These are phyloP conservation scores for Drosophila repleta DNA, from an alignment of 1,140 invertebrate genomes.

Conservation along the genomic window DNA sequence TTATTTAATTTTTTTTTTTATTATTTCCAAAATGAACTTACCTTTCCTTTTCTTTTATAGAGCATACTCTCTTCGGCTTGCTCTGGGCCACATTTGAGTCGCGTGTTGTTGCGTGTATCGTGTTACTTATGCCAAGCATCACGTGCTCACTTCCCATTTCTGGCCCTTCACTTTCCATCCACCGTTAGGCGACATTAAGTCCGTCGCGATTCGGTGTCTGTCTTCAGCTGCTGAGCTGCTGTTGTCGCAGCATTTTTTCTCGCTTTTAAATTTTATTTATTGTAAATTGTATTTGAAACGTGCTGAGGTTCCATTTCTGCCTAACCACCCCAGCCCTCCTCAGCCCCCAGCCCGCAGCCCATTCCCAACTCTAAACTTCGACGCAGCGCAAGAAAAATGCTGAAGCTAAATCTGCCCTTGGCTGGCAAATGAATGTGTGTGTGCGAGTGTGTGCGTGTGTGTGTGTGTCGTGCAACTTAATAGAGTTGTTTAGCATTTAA, in stretches of 20 bases:
- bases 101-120: conserved; percentile 42
- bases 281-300: conserved; percentile 82
- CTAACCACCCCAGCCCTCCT: neutral
- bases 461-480: conserved; percentile 76
- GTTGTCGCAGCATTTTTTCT: conserved; percentile 71
- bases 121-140: conserved; percentile 63
- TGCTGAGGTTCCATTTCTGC: conserved; percentile 75
- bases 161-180: neutral
- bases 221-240: conserved; percentile 24
- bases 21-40: neutral
- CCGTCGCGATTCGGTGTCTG: conserved; percentile 28
- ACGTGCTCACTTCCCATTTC: conserved; percentile 52
- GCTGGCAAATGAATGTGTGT: conserved; percentile 33
- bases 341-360: neutral
- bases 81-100: conserved; percentile 8
- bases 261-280: conserved; percentile 82
- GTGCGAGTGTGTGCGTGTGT: conserved; percentile 42
- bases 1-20: neutral
- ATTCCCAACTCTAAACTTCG: neutral
- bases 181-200: conserved; percentile 63
- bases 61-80: conserved; percentile 8
- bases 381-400: neutral
- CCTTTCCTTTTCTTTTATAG: neutral
- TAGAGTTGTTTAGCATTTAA: conserved; percentile 82
- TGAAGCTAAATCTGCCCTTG: conserved; percentile 16